These are phyloP conservation scores for Spea hammondii DNA, from an alignment of 2,797 vertebrate species.

Conservation along the genomic window DNA sequence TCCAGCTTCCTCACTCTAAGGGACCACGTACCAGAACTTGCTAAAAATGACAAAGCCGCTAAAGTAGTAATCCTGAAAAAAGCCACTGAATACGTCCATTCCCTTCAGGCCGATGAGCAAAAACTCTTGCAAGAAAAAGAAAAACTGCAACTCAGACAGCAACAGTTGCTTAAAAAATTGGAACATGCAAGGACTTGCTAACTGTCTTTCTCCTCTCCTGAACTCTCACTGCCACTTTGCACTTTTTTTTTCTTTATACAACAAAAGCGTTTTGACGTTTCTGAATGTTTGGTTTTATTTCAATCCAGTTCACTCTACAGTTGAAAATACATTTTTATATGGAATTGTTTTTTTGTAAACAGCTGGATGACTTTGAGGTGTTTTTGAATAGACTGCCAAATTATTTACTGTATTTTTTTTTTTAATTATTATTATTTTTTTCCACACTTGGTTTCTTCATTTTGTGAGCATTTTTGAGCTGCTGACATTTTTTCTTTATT, in stretches of 20 bases:
- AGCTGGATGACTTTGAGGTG: slow-evolving; percentile 59
- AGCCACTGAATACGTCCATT: slow-evolving; percentile 88
- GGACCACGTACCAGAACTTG: slow-evolving; percentile 94
- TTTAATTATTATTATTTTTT: slow-evolving; percentile 52
- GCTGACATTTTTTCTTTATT: slow-evolving; percentile 70
- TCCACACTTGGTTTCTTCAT: slow-evolving; percentile 46
- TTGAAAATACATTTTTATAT: slow-evolving; percentile 50
- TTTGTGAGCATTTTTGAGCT: slow-evolving; percentile 67
- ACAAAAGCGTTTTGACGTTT: slow-evolving; percentile 87
- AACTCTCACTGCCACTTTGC: slow-evolving; percentile 99
- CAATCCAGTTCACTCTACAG: slow-evolving; percentile 77
- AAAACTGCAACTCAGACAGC: slow-evolving; percentile 81
- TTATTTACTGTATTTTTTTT: slow-evolving; percentile 49
- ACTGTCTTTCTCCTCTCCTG: slow-evolving; percentile 63
- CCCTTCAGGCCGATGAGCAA: slow-evolving; percentile 84
- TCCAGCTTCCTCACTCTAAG: slow-evolving; percentile 95
- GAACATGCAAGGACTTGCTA: slow-evolving; percentile 93
- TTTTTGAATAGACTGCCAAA: slow-evolving; percentile 60
- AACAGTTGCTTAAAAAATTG: slow-evolving; percentile 86
- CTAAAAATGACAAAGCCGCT: slow-evolving; percentile 92
- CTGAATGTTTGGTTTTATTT: slow-evolving; percentile 98
- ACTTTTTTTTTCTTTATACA: slow-evolving; percentile 81
- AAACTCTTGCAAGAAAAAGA: slow-evolving; percentile 88
- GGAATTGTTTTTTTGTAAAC: slow-evolving; percentile 57
- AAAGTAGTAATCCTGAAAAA: slow-evolving; percentile 98